Conservation (phyloP, 2,113 vertebrate genomes). For the Rana temporaria region DNA sequence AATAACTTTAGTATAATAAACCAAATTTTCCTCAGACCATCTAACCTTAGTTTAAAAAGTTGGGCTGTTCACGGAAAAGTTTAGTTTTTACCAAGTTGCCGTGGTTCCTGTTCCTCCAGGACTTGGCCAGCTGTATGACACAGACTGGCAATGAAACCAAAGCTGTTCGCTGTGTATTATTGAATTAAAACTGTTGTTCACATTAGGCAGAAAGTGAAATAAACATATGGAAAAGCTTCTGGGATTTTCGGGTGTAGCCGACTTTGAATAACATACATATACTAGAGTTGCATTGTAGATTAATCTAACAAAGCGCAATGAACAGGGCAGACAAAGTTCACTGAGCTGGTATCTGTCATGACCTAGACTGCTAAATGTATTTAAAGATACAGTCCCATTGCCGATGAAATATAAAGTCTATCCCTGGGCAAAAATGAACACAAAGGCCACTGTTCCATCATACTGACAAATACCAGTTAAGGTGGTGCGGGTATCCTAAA, state of each 20-base stretch:
- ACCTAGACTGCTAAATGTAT: too few species aligned
- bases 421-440: too few species aligned
- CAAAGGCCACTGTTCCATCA: too few species aligned
- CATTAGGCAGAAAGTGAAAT: slow-evolving; percentile 53
- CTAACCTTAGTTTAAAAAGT: background rate
- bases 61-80: slow-evolving; percentile 38
- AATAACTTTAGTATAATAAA: background rate
- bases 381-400: too few species aligned
- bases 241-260: slow-evolving; percentile 36
- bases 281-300: slow-evolving; percentile 10
- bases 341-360: too few species aligned
- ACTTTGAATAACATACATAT: slow-evolving; percentile 9
- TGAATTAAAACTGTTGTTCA: slow-evolving; percentile 54
- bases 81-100: slow-evolving; percentile 9
- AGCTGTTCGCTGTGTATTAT: slow-evolving; percentile 52
- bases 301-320: slow-evolving; percentile 12
- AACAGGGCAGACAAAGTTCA: slow-evolving; percentile 14
- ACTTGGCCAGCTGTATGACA: slow-evolving; percentile 42
- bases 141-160: slow-evolving; percentile 40
- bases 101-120: slow-evolving; percentile 46
- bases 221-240: slow-evolving; percentile 42
- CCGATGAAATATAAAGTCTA: too few species aligned
- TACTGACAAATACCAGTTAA: too few species aligned
- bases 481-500: too few species aligned
- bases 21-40: background rate